Evolutionary conservation across 1,140 invertebrate genomes (phyloP).

Genomic region (Papilio polytes): DNA sequence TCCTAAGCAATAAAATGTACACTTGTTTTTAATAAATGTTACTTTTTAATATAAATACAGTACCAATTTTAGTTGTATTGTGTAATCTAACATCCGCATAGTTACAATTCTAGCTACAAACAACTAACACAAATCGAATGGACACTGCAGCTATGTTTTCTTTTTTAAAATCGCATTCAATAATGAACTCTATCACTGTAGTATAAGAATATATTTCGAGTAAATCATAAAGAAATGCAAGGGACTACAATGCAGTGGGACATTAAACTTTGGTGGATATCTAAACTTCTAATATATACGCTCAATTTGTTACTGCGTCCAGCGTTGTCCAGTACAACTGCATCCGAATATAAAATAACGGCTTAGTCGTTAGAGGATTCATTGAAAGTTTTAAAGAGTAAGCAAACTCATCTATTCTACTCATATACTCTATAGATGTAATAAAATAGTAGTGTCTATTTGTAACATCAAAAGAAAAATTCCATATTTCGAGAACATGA

Average conservation of each 20-base stretch:
- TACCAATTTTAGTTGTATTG: background rate
- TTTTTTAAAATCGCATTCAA: slow-evolving; percentile 1
- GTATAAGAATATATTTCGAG: background rate
- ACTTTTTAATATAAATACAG: background rate
- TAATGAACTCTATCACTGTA: background rate
- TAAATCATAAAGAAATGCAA: background rate
- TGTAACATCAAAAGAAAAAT: no score
- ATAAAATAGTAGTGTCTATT: no score
- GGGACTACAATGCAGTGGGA: slow-evolving; percentile 19
- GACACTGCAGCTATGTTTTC: slow-evolving; percentile 11
- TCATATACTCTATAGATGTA: no score
- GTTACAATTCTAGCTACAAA: background rate
- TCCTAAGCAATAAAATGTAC: background rate
- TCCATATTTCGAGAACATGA: no score
- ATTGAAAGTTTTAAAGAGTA: background rate
- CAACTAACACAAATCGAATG: slow-evolving; percentile 13
- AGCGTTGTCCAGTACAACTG: background rate
- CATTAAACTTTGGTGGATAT: slow-evolving; percentile 18
- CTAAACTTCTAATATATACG: slow-evolving; percentile 25
- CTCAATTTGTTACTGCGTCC: slow-evolving; percentile 18
- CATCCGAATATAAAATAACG: background rate
- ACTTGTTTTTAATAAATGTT: background rate
- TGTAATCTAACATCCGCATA: slow-evolving; percentile 14
- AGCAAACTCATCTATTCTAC: no score
- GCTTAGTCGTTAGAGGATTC: background rate